These are phyloP conservation scores for Leguminivora glycinivorella DNA, from an alignment of 1,140 invertebrate species.

Conservation along the genomic window DNA sequence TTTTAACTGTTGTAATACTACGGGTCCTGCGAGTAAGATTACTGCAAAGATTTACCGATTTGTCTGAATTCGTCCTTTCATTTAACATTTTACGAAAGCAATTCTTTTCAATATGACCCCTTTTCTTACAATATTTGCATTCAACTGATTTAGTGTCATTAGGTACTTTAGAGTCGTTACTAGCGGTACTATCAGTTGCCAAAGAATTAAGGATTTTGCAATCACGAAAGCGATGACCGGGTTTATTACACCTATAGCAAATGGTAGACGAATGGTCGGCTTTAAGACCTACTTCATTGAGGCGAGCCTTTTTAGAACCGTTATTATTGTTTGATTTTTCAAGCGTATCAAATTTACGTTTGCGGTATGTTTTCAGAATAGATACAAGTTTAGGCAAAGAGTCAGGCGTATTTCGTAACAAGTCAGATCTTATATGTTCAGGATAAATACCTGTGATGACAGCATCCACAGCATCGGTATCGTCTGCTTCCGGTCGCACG, in stretches of 20 bases:
- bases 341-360: no score
- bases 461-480: conserved; percentile 36
- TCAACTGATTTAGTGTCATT: conserved; percentile 32
- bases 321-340: no score
- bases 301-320: no score
- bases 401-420: conserved; percentile 39
- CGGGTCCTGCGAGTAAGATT: not conserved
- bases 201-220: not conserved
- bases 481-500: conserved; percentile 37
- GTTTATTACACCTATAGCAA: conserved; percentile 39
- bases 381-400: conserved; percentile 37
- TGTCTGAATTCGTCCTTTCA: conserved; percentile 36
- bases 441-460: conserved; percentile 44
- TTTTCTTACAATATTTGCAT: conserved; percentile 37
- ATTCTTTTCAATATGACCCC: conserved; percentile 38
- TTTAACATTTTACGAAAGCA: conserved; percentile 38
- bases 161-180: not conserved
- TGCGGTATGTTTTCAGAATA: no score
- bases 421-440: conserved; percentile 39
- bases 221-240: conserved; percentile 32
- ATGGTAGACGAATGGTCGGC: no score
- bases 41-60: conserved; percentile 13
- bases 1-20: conserved; percentile 30
- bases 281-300: no score
- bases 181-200: not conserved